Evolutionary conservation across 2,113 vertebrate species (phyloP), one percentile per base, ranked within the genome.

Genomic region (Fulmarus glacialis): DNA sequence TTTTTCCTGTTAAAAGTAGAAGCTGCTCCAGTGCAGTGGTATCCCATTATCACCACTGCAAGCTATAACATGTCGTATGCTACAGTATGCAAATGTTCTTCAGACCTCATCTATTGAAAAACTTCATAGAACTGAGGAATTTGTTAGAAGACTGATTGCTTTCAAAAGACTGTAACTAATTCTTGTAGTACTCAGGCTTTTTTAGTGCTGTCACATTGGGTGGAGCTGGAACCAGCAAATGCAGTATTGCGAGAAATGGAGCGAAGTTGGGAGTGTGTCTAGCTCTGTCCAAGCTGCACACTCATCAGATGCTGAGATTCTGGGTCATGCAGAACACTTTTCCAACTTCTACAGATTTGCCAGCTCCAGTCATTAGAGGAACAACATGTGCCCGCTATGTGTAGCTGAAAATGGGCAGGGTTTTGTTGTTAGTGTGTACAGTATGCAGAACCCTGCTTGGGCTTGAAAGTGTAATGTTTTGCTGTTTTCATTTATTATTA

Each of bases 301-400:
- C 11, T 84, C 70, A 60, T 43, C 26, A 71, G 34, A 59, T 71
- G 58, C 34, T 63, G 84, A 82, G 52, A 38, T 56, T 59, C 16
- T 68, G 58, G 32, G 17, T 50, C 21, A 7, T 10, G 26, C 12
- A 55, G 45, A 83, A 48, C 6, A 6, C 10, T 72, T 40, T 67
- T 67, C 40, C 30, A 43, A 21, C 8, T 60, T 87, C n/a, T 40
- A 23, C 11, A 40, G 8, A n/a, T 85, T 55, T 78, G 52, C 16
- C 19, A 36, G 47, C 56, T 63, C 26, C 30, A 59, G 32, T 56
- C 36, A n/a, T 36, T 26, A 43, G 43, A 67, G 23, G 32, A 95
- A 56, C 7, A 20, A 11, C 26, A 68, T 0, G 0, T 42, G 22
- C 12, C 52, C 42, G 15, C 17, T n/a, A 78, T 0, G 3, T 23